phyloP scores from a whole-genome alignment of 2,113 vertebrate species.

The Lagenorhynchus albirostris region DNA sequence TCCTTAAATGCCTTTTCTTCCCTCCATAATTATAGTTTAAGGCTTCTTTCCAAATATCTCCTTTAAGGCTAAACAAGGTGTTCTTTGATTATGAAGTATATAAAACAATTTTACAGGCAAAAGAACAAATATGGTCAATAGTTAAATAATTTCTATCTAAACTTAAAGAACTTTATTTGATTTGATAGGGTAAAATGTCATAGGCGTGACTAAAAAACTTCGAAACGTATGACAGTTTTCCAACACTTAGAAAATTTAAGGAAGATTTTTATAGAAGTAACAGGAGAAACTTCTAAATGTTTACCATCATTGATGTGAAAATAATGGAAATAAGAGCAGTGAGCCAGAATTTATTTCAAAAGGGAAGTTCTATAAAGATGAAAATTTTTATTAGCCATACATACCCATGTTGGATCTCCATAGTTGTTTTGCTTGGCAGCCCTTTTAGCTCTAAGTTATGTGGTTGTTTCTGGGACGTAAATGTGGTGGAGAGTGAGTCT shows the following conservation, averaged over 20 bases:
- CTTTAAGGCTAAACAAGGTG: not conserved
- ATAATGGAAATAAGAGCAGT: not conserved
- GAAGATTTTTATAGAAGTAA: not conserved
- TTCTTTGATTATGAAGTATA: not conserved
- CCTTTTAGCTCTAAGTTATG: not conserved
- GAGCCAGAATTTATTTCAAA: not conserved
- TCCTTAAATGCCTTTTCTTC: not conserved
- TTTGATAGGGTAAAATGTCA: not conserved
- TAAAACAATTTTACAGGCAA: not conserved
- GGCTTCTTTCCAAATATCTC: not conserved
- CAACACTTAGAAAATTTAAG: constrained; percentile 22
- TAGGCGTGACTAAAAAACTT: not conserved
- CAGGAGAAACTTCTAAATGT: not conserved
- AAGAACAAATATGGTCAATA: constrained; percentile 3
- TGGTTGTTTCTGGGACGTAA: not conserved
- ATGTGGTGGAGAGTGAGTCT: not conserved
- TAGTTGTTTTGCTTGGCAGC: not conserved
- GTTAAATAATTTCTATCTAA: not conserved
- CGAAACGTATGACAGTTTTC: constrained; percentile 7
- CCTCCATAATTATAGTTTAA: not conserved
- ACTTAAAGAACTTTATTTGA: not conserved
- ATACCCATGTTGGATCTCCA: not conserved
- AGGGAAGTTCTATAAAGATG: not conserved
- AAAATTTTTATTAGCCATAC: not conserved
- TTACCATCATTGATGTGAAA: not conserved